phyloP scores from a whole-genome alignment of 1,140 invertebrate genomes.

The Bombus turneri region DNA sequence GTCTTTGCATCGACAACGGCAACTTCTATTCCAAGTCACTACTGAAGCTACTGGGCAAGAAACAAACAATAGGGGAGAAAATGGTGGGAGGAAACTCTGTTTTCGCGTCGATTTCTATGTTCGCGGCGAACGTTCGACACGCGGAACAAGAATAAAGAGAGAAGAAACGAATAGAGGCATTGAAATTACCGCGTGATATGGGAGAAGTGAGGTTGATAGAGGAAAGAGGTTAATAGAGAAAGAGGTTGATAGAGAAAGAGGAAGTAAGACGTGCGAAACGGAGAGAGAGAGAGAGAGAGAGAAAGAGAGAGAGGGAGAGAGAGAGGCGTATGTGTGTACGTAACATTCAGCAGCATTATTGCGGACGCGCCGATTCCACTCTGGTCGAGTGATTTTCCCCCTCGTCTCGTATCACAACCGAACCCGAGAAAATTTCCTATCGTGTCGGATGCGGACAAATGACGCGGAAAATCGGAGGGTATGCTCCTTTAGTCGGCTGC shows the following conservation, averaged over 20 bases:
- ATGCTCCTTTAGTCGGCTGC: conserved; percentile 43
- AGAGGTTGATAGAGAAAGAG: not conserved
- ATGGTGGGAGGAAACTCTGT: conserved; percentile 3
- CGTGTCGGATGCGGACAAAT: conserved; percentile 56
- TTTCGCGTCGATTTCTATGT: conserved; percentile 40
- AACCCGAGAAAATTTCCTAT: conserved; percentile 62
- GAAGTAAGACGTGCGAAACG: not conserved
- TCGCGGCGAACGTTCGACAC: conserved; percentile 16
- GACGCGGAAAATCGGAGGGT: conserved; percentile 59
- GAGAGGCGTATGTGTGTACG: conserved; percentile 28
- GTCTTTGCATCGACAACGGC: conserved; percentile 16
- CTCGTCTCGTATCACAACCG: conserved; percentile 49
- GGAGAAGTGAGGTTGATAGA: not conserved
- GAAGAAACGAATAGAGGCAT: conserved; percentile 21
- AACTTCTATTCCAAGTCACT: not conserved
- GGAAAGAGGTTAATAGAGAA: not conserved
- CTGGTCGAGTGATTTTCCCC: conserved; percentile 61
- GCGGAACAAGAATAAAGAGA: conserved; percentile 2
- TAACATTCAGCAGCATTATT: conserved; percentile 55
- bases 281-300: not conserved
- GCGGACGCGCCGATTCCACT: conserved; percentile 58
- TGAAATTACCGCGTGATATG: not conserved
- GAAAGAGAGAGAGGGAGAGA: not conserved
- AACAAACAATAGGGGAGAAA: conserved; percentile 13
- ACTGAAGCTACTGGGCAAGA: no score